Evolutionary conservation across 2,113 vertebrate species (phyloP).

Genomic region (Calypte anna): DNA sequence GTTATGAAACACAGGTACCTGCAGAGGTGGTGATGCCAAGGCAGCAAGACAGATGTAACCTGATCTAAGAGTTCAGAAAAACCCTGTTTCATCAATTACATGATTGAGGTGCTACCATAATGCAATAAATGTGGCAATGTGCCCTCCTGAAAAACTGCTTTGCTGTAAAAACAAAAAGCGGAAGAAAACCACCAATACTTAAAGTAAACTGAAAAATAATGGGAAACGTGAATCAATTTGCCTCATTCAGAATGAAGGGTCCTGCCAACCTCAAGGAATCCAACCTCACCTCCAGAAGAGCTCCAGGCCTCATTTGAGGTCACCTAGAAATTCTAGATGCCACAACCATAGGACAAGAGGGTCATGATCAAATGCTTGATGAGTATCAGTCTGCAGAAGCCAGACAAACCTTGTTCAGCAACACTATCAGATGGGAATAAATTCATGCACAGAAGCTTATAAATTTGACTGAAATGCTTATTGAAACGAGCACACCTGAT

Average conservation of each 20-base stretch:
- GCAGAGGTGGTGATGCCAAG: neutral
- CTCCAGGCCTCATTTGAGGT: neutral
- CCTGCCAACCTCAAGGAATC: neutral
- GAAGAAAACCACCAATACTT: neutral
- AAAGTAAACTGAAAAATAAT: neutral
- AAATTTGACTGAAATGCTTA: neutral
- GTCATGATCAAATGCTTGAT: neutral
- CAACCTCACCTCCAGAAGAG: neutral
- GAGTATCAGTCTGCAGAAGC: neutral
- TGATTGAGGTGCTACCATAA: neutral
- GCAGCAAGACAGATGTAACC: neutral
- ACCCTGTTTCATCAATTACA: neutral
- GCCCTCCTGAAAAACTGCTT: neutral
- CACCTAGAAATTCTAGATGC: neutral
- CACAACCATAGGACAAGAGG: neutral
- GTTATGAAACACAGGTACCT: neutral
- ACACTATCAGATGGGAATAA: neutral
- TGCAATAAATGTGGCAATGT: neutral
- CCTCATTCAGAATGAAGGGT: neutral
- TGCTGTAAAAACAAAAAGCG: neutral
- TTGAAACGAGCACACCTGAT: neutral
- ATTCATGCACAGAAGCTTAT: neutral
- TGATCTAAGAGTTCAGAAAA: neutral
- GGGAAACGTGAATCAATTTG: neutral
- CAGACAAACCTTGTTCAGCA: neutral